phyloP scores from a whole-genome alignment of 2,888 invertebrate genomes.

The Acrobasis repandana region DNA sequence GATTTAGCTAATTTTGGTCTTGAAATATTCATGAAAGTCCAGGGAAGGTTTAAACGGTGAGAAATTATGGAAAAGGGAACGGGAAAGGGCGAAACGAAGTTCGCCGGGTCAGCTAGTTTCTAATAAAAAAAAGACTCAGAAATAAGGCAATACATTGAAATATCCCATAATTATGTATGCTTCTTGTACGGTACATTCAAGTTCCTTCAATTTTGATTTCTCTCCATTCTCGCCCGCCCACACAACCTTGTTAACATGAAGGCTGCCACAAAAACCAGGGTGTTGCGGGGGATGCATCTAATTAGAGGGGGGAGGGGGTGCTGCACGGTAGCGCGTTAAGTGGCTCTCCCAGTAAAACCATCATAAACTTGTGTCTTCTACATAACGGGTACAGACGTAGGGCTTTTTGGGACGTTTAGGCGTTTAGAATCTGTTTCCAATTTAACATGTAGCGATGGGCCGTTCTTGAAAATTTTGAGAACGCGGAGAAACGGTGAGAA shows the following conservation, averaged over 20 bases:
- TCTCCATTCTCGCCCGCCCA: conserved; percentile 20
- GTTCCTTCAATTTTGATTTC: neutral
- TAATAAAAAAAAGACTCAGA: too few relatives aligned
- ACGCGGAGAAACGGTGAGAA: too few relatives aligned
- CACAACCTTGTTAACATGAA: conserved; percentile 47
- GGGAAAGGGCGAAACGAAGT: too few relatives aligned
- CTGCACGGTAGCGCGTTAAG: conserved; percentile 76
- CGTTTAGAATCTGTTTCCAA: neutral
- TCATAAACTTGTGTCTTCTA: conserved; percentile 75
- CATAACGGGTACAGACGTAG: conserved; percentile 55
- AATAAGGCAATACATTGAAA: neutral
- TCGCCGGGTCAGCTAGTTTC: too few relatives aligned
- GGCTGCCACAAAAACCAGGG: conserved; percentile 49
- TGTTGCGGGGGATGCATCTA: conserved; percentile 58
- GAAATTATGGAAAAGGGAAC: too few relatives aligned
- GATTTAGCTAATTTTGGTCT: too few relatives aligned
- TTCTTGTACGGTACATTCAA: neutral
- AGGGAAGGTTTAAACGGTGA: too few relatives aligned
- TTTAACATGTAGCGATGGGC: too few relatives aligned
- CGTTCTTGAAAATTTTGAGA: too few relatives aligned
- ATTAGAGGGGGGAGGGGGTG: conserved; percentile 44
- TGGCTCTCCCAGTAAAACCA: conserved; percentile 76
- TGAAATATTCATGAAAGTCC: too few relatives aligned
- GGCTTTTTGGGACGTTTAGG: conserved; percentile 30
- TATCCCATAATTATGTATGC: neutral